Evolutionary conservation across 2,888 invertebrate genomes (phyloP), one percentile per base, ranked within the genome.

Genomic region (Boloria euphrosyne): DNA sequence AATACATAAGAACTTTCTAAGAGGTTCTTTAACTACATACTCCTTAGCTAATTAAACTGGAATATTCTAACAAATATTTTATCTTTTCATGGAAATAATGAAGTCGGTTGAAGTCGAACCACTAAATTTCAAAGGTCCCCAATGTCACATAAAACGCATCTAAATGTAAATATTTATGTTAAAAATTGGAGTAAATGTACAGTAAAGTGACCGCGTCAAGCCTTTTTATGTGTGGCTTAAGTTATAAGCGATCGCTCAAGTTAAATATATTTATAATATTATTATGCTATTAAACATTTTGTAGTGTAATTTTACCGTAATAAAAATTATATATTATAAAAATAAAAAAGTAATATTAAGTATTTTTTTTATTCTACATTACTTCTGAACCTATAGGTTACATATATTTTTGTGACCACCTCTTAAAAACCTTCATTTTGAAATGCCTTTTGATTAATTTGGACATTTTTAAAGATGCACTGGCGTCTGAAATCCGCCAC

Each of bases 131-230:
- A 68, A 69, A 73, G 71, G 68, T 67, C 50, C 69, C 63, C 57
- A 67, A 67, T 70, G 67, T 70, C 68, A 71, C 68, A 75, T 80
- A 80, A 80, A 82, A 79, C 70, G 75, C 75, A 84, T 86, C 77
- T 80, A 80, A 78, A 85, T 84, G 86, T 85, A 83, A 85, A 87
- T 86, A 83, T 87, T 86, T 83, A 79, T 80, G 83, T 81, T 78
- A 77, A 80, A 78, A 80, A 80, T 82, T 83, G 76, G 79, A 81
- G 83, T 80, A 79, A 79, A 83, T 78, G 86, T 82, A 78, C 80
- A 82, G 76, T 75, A 75, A 79, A 81, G 78, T 78, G 78, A 76
- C 73, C 73, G 77, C 71, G 63, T 68, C 31, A 53, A 75, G 70
- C 66, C 71, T 67, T 68, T 70, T 71, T 54, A 62, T n/a, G 59